These are phyloP conservation scores for Acanthosepion esculentum DNA, from an alignment of 2,888 invertebrate genomes.

Conservation along the genomic window DNA sequence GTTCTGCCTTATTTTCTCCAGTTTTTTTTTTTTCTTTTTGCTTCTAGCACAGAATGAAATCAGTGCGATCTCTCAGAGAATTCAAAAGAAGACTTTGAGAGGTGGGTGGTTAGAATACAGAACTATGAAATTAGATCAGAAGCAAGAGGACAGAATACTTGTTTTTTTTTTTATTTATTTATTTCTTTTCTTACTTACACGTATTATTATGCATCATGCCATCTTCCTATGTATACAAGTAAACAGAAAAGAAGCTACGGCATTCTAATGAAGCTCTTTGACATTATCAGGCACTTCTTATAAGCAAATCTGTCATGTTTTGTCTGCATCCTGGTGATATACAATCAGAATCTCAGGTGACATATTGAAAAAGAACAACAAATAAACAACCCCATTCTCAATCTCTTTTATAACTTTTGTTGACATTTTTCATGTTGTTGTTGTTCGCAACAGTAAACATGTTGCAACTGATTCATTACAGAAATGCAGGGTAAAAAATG, in stretches of 20 bases:
- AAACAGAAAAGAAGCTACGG: neutral
- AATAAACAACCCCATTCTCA: too few species aligned
- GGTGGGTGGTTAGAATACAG: neutral
- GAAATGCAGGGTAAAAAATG: too few species aligned
- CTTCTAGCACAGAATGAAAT: neutral
- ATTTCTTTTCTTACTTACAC: neutral
- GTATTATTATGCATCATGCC: neutral
- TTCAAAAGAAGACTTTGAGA: neutral
- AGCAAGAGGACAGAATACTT: neutral
- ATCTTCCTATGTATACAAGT: neutral
- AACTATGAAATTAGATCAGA: neutral
- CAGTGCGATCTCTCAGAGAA: neutral
- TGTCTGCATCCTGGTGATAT: neutral
- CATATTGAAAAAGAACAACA: neutral
- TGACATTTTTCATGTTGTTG: too few species aligned
- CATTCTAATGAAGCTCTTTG: constrained; percentile 11
- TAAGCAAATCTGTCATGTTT: neutral
- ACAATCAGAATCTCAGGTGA: neutral
- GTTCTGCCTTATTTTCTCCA: neutral
- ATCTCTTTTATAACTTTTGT: too few species aligned
- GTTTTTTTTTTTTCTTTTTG: neutral
- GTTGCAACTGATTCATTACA: too few species aligned
- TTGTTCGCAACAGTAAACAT: too few species aligned
- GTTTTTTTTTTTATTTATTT: neutral
- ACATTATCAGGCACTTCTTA: neutral